Evolutionary conservation across 2,888 invertebrate genomes (phyloP).

Genomic region (Priocnemis perturbator): DNA sequence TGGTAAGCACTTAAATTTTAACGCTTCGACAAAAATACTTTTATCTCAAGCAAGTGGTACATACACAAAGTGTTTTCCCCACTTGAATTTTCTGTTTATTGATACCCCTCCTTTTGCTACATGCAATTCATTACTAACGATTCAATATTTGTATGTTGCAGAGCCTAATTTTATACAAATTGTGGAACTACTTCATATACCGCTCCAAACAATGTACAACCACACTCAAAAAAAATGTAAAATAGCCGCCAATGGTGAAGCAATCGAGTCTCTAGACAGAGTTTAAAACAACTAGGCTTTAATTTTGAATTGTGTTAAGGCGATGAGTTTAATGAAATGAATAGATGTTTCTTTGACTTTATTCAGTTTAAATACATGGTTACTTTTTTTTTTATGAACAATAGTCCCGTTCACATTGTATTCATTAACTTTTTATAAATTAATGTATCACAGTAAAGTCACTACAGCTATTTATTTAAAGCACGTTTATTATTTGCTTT

Average conservation of each 20-base stretch:
- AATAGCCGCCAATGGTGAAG: slow-evolving; percentile 73
- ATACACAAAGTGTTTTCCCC: too few relatives aligned
- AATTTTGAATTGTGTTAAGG: slow-evolving; percentile 9
- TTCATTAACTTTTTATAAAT: slow-evolving; percentile 1
- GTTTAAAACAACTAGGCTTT: slow-evolving; percentile 57
- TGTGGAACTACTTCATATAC: slow-evolving; percentile 91
- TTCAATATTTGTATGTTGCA: slow-evolving; percentile 75
- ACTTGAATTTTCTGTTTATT: too few relatives aligned
- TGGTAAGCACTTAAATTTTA: slow-evolving; percentile 78
- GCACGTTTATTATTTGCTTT: not conserved
- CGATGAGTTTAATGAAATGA: slow-evolving; percentile 2
- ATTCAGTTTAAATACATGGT: not conserved
- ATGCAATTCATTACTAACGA: not conserved
- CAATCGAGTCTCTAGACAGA: slow-evolving; percentile 67
- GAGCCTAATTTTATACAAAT: slow-evolving; percentile 90
- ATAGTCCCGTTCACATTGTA: not conserved
- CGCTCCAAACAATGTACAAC: slow-evolving; percentile 88
- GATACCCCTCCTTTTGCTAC: too few relatives aligned
- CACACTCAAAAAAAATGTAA: slow-evolving; percentile 76
- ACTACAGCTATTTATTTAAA: not conserved
- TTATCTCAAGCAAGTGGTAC: not conserved
- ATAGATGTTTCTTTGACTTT: slow-evolving; percentile 2
- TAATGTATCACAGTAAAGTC: not conserved
- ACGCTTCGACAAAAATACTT: not conserved
- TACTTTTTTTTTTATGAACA: not conserved